Base-by-base conservation (phyloP, 2,888 invertebrate genomes). In the Hemistola chrysoprasaria region DNA sequence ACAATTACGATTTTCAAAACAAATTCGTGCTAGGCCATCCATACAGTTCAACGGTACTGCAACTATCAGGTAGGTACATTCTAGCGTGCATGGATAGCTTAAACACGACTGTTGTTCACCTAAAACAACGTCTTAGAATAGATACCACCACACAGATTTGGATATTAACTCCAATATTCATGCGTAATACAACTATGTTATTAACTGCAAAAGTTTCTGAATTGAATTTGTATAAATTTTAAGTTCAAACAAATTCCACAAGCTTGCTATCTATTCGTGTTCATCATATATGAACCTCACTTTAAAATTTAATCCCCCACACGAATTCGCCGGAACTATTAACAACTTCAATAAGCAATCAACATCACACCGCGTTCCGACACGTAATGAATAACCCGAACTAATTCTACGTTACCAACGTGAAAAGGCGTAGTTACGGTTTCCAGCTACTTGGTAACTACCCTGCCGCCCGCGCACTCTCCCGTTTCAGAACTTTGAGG, bases 311-410 rank as follows among this genome's bases (percentile, higher is more conserved):
- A 40, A 50, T 36, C 27, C 43, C 41, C 56, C 45, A 56, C 55
- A 60, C 53, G 59, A 53, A 63, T 65, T 64, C 60, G 44, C 55
- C 51, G 51, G 58, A 69, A 73, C 71, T 75, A 65, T 73, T 67
- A 73, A 69, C 65, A 67, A 71, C 62, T 74, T 77, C 68, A 71
- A 71, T 71, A 75, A 72, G 73, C 72, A 76, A 78, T 77, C 77
- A 76, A 76, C 74, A 71, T 65, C 64, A 64, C 71, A 69, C 71
- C 68, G 59, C 68, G 65, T 66, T 63, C 65, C 66, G 43, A 54
- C 67, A 64, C 62, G 65, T 75, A 72, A 78, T 78, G 75, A 77
- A 78, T 78, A 70, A 66, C 68, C 56, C 64, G 57, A 69, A 74
- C 70, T 78, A 79, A 78, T 79, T 74, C 72, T 62, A 75, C 65